phyloP scores from a whole-genome alignment of 2,113 vertebrate species.

The Charadrius vociferus region DNA sequence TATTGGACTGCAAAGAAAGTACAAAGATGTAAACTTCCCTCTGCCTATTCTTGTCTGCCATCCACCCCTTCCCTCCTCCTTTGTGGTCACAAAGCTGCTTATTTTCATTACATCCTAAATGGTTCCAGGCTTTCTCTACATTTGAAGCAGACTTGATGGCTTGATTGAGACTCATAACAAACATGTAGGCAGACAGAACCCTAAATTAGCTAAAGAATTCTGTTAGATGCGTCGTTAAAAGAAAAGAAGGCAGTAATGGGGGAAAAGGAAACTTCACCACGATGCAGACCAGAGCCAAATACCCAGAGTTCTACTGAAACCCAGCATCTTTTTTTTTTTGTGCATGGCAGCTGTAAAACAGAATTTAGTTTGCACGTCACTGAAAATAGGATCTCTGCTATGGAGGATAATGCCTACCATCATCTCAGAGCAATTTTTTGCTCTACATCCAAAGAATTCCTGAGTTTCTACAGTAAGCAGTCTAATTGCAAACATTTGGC shows the following conservation, averaged over 20 bases:
- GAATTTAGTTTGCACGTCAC: conserved; percentile 45
- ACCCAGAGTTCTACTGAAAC: neutral
- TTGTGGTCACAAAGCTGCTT: neutral
- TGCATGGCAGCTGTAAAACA: conserved; percentile 39
- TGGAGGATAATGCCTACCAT: conserved; percentile 18
- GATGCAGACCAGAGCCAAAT: neutral
- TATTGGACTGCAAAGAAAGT: neutral
- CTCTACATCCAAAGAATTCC: conserved; percentile 14
- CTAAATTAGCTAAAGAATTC: neutral
- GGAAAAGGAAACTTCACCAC: neutral
- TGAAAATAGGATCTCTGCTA: conserved; percentile 25
- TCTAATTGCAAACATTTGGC: conserved; percentile 57
- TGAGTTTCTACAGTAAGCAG: conserved; percentile 27
- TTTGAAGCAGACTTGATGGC: neutral
- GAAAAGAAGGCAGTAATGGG: neutral
- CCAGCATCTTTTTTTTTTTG: neutral
- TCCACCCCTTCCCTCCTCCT: neutral
- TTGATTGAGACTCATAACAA: conserved; percentile 2
- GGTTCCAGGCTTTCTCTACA: neutral
- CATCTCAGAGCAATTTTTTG: conserved; percentile 44
- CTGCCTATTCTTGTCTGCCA: neutral
- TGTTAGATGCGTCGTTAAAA: neutral
- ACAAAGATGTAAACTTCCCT: neutral
- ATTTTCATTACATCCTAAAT: neutral
- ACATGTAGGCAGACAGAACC: neutral